These are phyloP conservation scores for Brevimyrus niger DNA, from an alignment of 2,113 vertebrate species.

Conservation along the genomic window DNA sequence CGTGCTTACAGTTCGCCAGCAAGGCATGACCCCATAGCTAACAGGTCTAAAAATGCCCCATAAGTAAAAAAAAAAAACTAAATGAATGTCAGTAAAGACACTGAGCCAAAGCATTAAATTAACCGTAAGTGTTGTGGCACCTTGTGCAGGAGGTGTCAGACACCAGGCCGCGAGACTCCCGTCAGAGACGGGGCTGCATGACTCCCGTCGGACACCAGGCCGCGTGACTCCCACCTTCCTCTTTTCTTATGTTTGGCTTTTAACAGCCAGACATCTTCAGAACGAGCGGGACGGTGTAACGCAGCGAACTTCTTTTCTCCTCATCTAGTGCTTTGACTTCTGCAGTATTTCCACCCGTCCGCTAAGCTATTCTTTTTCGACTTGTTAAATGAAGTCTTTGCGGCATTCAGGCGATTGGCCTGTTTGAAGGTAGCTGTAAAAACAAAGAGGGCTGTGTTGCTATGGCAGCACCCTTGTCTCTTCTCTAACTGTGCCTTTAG, in stretches of 20 bases:
- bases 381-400: neutral
- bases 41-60: neutral
- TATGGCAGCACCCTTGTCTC: neutral
- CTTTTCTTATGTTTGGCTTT: neutral
- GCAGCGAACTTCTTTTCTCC: neutral
- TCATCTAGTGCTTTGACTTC: neutral
- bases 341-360: neutral
- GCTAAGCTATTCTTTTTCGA: neutral
- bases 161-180: neutral
- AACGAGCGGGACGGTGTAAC: neutral
- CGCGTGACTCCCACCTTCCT: neutral
- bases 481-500: neutral
- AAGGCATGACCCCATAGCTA: neutral
- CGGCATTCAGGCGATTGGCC: neutral
- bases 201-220: neutral
- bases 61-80: neutral
- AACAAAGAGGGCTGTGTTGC: neutral
- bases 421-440: slow-evolving; percentile 7
- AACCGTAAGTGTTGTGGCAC: neutral
- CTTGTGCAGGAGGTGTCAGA: neutral
- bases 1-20: neutral
- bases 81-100: neutral
- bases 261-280: neutral
- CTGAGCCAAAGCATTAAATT: neutral
- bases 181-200: no score